Percentiles rank a stretch among this genome's conserved stretches.
Evolutionary conservation across 2,888 invertebrate species (phyloP).

Genomic region (Ormia ochracea): DNA sequence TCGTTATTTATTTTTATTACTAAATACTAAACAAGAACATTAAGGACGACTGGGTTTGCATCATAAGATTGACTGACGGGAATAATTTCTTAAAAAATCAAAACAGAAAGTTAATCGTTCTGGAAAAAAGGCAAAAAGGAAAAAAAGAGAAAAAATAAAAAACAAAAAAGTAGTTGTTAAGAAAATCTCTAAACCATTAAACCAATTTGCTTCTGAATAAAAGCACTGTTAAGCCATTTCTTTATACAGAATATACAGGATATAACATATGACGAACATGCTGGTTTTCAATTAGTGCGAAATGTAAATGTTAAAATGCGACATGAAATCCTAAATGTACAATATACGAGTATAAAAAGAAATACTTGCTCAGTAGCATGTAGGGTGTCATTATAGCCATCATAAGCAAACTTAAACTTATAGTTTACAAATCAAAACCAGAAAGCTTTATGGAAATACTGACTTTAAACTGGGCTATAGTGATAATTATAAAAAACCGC

Average conservation of each 20-base stretch:
- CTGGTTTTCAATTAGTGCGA: background rate
- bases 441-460: too few species aligned
- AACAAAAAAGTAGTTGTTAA: constrained; percentile 29
- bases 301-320: background rate
- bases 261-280: background rate
- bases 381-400: too few species aligned
- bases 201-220: background rate
- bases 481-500: too few species aligned
- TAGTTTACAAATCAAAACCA: too few species aligned
- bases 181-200: constrained; percentile 21
- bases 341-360: too few species aligned
- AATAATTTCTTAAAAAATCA: constrained; percentile 22
- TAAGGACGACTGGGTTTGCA: constrained; percentile 37
- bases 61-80: constrained; percentile 36
- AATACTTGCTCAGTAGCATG: too few species aligned
- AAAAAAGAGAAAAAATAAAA: constrained; percentile 40
- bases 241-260: too few species aligned
- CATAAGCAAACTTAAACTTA: too few species aligned
- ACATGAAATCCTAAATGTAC: background rate
- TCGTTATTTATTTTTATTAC: constrained; percentile 31
- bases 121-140: constrained; percentile 62
- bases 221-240: constrained; percentile 20
- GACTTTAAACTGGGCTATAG: too few species aligned
- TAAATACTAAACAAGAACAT: constrained; percentile 27
- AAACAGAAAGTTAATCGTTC: constrained; percentile 60